Conservation (phyloP, 2,113 vertebrate genomes). For the Narcine bancroftii region DNA sequence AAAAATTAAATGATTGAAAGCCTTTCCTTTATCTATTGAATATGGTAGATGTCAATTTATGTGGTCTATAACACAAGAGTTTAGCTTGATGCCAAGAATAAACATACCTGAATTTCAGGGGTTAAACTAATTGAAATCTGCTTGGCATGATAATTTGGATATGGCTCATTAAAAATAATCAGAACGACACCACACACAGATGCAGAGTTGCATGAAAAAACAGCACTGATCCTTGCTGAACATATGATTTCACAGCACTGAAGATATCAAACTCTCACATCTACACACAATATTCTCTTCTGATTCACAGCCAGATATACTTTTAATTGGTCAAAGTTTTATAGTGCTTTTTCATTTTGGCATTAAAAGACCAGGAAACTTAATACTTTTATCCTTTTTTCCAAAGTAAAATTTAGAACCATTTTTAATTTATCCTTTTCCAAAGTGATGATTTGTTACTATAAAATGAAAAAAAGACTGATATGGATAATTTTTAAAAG, state of each 20-base stretch:
- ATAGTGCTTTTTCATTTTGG: background rate
- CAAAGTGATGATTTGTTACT: background rate
- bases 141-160: background rate
- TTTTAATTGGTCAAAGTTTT: background rate
- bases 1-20: background rate
- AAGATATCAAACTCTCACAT: background rate
- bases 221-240: background rate
- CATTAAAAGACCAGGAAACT: background rate
- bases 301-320: background rate
- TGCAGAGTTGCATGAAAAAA: background rate
- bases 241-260: background rate
- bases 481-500: background rate
- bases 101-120: background rate
- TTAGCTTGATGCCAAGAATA: background rate
- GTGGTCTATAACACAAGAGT: background rate
- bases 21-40: background rate
- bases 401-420: background rate
- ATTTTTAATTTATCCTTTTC: background rate
- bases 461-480: background rate
- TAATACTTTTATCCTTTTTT: background rate
- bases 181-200: background rate
- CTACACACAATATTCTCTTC: background rate
- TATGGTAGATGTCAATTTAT: background rate
- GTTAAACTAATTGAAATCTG: background rate
- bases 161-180: slow-evolving; percentile 8